Conservation (phyloP, 2,113 vertebrate species). For the Oriolus oriolus region DNA sequence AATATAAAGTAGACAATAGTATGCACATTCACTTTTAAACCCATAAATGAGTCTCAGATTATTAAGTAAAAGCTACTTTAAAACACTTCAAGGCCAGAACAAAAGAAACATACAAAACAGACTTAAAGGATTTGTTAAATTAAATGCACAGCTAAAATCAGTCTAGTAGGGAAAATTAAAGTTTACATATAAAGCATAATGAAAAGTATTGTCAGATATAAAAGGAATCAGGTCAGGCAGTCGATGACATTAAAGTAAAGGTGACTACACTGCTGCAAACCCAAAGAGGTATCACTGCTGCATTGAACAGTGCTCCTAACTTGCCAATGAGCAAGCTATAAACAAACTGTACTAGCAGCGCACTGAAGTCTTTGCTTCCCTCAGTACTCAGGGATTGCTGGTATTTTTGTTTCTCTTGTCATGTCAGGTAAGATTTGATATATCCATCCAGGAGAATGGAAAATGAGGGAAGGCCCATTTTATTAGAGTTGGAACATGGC, state of each 20-base stretch:
- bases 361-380: background rate
- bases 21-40: background rate
- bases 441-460: background rate
- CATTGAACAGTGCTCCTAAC: background rate
- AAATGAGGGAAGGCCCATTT: background rate
- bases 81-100: background rate
- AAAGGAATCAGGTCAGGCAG: background rate
- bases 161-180: background rate
- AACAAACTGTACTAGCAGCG: background rate
- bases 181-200: background rate
- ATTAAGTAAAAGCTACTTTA: background rate
- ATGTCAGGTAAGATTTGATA: background rate
- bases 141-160: background rate
- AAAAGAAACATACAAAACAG: background rate
- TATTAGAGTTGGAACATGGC: background rate
- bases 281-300: background rate
- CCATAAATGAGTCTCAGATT: background rate
- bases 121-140: background rate
- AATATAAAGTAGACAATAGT: background rate
- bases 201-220: background rate
- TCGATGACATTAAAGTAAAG: background rate
- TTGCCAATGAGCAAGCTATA: background rate
- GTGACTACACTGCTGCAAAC: background rate
- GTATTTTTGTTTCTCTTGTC: background rate
- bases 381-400: background rate